Conservation (phyloP, 2,113 vertebrate species). For the Irena cyanogastra region DNA sequence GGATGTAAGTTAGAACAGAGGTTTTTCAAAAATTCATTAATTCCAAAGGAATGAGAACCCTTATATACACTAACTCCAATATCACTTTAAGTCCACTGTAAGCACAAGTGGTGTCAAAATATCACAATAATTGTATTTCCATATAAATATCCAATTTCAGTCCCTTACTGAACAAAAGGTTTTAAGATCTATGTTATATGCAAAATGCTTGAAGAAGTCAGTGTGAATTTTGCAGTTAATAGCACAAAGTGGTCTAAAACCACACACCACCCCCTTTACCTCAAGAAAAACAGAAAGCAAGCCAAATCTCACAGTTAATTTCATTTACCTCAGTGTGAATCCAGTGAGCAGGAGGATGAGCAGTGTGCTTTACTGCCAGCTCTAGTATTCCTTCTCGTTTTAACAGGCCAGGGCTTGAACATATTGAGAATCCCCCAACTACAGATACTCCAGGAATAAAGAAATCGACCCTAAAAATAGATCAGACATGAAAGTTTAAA, state of each 20-base stretch:
- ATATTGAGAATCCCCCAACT: constrained; percentile 94
- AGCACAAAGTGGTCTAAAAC: background rate
- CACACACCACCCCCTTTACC: background rate
- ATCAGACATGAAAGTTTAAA: background rate
- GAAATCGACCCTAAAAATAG: constrained; percentile 86
- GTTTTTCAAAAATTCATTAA: background rate
- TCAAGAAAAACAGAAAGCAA: background rate
- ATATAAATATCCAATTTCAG: background rate
- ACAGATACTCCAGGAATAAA: constrained; percentile 88
- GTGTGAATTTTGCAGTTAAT: background rate
- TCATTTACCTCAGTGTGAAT: constrained; percentile 82
- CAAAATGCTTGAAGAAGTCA: background rate
- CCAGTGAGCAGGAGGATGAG: constrained; percentile 90
- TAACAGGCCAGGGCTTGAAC: constrained; percentile 86
- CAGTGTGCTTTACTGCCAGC: constrained; percentile 86
- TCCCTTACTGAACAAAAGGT: background rate
- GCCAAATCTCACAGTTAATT: background rate
- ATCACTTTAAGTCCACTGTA: background rate
- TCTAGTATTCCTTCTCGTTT: constrained; percentile 84
- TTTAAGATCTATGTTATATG: background rate
- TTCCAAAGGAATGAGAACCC: background rate
- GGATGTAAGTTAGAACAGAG: background rate
- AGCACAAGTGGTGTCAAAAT: background rate
- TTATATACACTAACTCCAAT: background rate
- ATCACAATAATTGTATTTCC: background rate